A percentile compares a stretch with the other conserved stretches of the same genome.
Conservation (phyloP, 2,113 vertebrate species). For the Bombycilla garrulus region DNA sequence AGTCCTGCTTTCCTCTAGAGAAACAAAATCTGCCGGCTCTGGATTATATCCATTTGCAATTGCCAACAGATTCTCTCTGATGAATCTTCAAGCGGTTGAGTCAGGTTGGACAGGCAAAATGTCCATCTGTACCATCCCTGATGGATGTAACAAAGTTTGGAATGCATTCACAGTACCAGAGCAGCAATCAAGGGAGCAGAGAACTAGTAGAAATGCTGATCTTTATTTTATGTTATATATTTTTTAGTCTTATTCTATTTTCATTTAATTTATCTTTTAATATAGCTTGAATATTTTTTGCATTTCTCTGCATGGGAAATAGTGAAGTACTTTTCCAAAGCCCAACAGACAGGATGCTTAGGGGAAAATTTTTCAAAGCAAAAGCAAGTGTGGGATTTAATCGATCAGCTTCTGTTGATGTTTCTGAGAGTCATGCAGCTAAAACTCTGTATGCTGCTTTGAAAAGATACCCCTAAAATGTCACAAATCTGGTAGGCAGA, state of each 20-base stretch:
- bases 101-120: conserved; percentile 68
- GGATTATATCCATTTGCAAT: conserved; percentile 68
- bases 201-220: background rate
- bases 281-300: background rate
- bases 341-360: background rate
- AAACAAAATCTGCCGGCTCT: conserved; percentile 67
- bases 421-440: conserved; percentile 10
- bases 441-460: conserved; percentile 8
- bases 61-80: conserved; percentile 72
- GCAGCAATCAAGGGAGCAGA: background rate
- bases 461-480: conserved; percentile 22
- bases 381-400: background rate
- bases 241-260: background rate
- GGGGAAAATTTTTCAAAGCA: background rate
- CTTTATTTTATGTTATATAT: background rate
- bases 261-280: background rate
- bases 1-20: conserved; percentile 61
- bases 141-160: conserved; percentile 53
- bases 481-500: conserved; percentile 3
- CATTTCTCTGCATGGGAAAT: background rate
- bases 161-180: conserved; percentile 34
- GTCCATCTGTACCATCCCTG: conserved; percentile 66
- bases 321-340: background rate
- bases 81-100: conserved; percentile 69
- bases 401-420: background rate